Evolutionary conservation across 53 echinoderm and acorn worm species (phyloP).

Genomic region (Glandiceps talaboti): DNA sequence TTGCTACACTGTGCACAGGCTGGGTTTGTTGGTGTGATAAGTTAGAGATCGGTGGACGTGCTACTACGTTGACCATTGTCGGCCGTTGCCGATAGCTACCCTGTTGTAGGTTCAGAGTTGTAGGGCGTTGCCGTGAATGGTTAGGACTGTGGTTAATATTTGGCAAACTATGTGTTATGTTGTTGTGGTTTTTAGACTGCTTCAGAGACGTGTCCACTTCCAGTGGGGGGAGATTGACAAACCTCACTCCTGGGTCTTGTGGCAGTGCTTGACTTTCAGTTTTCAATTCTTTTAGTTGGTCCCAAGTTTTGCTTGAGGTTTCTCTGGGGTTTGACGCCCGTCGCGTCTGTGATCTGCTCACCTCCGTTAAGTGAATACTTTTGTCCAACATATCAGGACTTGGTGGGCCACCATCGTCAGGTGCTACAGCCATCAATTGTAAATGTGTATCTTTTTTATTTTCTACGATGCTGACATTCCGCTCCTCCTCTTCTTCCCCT

Average conservation of each 20-base stretch:
- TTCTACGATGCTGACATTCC: conserved; percentile 6
- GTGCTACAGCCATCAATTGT: not conserved
- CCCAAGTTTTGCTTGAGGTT: not conserved
- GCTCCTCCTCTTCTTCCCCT: conserved; percentile 11
- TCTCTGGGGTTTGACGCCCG: conserved; percentile 16
- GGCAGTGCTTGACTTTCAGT: conserved; percentile 45
- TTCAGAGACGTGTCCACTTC: conserved; percentile 33
- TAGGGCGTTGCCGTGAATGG: conserved; percentile 32
- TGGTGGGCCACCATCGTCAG: not conserved
- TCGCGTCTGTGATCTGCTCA: conserved; percentile 9
- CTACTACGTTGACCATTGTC: not conserved
- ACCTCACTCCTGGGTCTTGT: conserved; percentile 67
- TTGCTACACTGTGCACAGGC: not conserved
- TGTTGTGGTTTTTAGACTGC: conserved; percentile 16
- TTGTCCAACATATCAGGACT: not conserved
- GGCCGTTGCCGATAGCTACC: not conserved
- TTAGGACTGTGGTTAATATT: conserved; percentile 16
- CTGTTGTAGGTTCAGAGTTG: conserved; percentile 19
- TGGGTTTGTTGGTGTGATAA: not conserved
- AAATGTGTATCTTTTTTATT: not conserved
- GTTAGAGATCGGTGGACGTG: not conserved
- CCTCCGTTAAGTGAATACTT: not conserved
- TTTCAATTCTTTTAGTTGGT: conserved; percentile 57
- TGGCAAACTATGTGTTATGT: conserved; percentile 16
- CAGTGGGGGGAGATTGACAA: conserved; percentile 87